Base-by-base conservation (phyloP, 2,888 invertebrate genomes). In the Cyclophora punctaria region DNA sequence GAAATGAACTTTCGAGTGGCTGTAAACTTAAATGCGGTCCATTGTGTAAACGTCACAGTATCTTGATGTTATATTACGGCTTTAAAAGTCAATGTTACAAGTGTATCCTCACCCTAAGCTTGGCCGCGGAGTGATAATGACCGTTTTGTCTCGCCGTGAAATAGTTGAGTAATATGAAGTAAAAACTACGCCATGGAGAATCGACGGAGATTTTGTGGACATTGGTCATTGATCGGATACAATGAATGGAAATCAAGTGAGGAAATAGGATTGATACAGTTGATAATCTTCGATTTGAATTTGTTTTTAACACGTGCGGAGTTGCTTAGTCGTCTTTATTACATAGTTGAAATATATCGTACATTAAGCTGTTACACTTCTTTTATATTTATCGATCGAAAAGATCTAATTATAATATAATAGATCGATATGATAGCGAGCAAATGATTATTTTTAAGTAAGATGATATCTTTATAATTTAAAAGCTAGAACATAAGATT, bases 111-210 rank as follows among this genome's bases (percentile, higher is more conserved):
- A 7, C 42, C 3, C 42, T 44, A 6, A 44, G 34, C 33, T 44
- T 34, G 34, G 34, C 34, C 6, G 34, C 7, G 20, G 33, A 5
- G 34, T 56, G 58, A 52, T 60, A 60, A 56, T 59, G 60, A 60
- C 58, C 58, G 54, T 54, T 43, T 35, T 49, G 52, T 55, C 46
- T 41, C 47, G 46, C 57, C 51, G 56, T 62, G 60, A 58, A 53
- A 50, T 42, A 54, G 58, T 71, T 67, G 56, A 63, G 64, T 62
- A 69, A 71, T 50, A 49, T 47, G 33, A 48, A 51, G 63, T 62
- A 61, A 64, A 64, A 67, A 63, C 62, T 47, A 46, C 56, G 49
- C 51, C 55, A 58, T 58, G 57, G 58, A 59, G 62, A 63, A 64
- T 60, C 51, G 54, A 62, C 49, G 52, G 49, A 42, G 50, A 51